Evolutionary conservation across 2,113 vertebrate species (phyloP), one percentile per base, ranked within the genome.

Genomic region (Raja brachyura): DNA sequence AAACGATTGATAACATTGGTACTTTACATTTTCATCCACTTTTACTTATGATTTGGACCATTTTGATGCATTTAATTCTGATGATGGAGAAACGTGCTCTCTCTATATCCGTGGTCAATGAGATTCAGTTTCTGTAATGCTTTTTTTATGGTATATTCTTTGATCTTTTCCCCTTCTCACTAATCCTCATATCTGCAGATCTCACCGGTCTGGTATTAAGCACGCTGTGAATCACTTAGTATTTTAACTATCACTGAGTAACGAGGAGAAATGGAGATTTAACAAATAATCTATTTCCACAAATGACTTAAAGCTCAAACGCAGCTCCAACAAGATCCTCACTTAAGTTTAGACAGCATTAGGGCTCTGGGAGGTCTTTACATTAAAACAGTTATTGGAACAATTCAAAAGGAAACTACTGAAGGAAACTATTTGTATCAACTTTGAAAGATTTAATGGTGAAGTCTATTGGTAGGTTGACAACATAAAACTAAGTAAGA

Each of bases 161-260:
- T 92, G 88, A 92, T 92, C 88, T 92, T 92, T 92, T 92, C 63
- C 63, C 63, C 39, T 92, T 39, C 4, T 39, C 66, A 92, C 88
- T 92, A 73, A 92, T 73, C 88, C 33, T 33, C 63, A 73, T 70
- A 92, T 73, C 88, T 73, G 9, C 8, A 25, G 18, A 70, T 14
- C 33, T 16, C 22, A 61, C 6, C 5, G n/a, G 83, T 25, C 16
- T 10, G 33, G 31, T 33, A 48, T 92, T 68, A 73, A 1, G 16
- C 88, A 39, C 33, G n/a, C 61, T 39, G n/a, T 33, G 63, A 70
- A 73, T 73, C 33, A 73, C 70, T 70, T 33, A 92, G 70, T 92
- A 73, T 25, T 33, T 73, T 70, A 11, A 70, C 31, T 92, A 48
- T 11, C 48, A 31, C 63, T 73, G 66, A 92, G 66, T 31, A 39